Evolutionary conservation across 2,888 invertebrate species (phyloP), one percentile per base, ranked within the genome.

Genomic region (Limnephilus auricula): DNA sequence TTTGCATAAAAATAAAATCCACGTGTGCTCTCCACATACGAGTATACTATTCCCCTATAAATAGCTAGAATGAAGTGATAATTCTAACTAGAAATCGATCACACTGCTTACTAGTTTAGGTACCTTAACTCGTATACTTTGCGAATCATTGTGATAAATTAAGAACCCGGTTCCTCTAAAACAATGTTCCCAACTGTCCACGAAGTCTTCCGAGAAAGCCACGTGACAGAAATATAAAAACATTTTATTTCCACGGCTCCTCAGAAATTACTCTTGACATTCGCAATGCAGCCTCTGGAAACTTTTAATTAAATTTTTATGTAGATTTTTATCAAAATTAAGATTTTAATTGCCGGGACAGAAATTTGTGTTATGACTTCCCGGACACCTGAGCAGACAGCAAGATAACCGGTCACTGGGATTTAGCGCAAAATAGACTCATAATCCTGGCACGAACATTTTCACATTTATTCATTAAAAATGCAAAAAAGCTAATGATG

Each of bases 321-420:
- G 65, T 65, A 65, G 65, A 65, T 65, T 65, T 65, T 65, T 65
- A 65, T 65, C 65, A 65, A 65, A 65, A 65, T 65, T n/a, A 65
- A 65, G 65, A 65, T 65, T 65, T 65, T 65, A 65, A 65, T 65
- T 65, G n/a, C 65, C 65, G 65, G 65, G n/a, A 9, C 65, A 0
- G 65, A 65, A 65, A 65, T 65, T 65, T 65, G 65, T 65, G 65
- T 65, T 65, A 65, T n/a, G 65, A 65, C 65, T 65, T 65, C 65
- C 65, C 25, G 25, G 65, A 65, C 65, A 65, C 65, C 65, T 65
- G 65, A 65, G 65, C 65, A 65, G 65, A 65, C 65, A 65, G 65
- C 65, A 2, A 65, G 65, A 65, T 65, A 65, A 6, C n/a, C 9
- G 65, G 65, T n/a, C 65, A 65, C 65, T 65, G 25, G 65, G 65